Evolutionary conservation across 2,113 vertebrate species (phyloP).

Genomic region (Girardinichthys multiradiatus): DNA sequence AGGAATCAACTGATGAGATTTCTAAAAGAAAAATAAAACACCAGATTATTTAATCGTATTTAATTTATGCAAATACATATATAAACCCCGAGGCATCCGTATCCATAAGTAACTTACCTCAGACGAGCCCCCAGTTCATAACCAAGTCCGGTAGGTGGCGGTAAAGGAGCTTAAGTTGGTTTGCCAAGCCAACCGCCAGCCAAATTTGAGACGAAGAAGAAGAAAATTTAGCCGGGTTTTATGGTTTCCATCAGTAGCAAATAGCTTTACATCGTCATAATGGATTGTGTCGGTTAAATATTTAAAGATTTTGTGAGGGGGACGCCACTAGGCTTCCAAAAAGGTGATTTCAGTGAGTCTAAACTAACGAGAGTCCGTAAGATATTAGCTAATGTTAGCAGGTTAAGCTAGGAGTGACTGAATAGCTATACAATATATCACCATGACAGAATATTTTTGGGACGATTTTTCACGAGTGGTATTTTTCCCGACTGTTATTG

Average conservation of each 20-base stretch:
- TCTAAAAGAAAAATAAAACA: too few relatives aligned
- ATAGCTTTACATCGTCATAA: background rate
- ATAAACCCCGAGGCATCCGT: too few relatives aligned
- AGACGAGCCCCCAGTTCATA: too few relatives aligned
- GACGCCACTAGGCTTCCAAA: background rate
- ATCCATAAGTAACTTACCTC: too few relatives aligned
- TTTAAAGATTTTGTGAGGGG: background rate
- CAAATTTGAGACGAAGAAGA: slow-evolving; percentile 42
- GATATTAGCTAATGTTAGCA: slow-evolving; percentile 7
- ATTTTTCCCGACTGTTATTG: background rate
- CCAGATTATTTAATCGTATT: too few relatives aligned
- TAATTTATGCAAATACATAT: too few relatives aligned
- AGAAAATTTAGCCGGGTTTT: background rate
- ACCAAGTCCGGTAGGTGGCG: background rate
- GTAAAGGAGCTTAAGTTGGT: background rate
- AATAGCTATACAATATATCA: background rate
- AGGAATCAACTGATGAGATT: too few relatives aligned
- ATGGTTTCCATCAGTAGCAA: background rate
- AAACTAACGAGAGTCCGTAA: background rate
- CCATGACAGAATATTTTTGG: background rate
- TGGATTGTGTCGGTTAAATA: slow-evolving; percentile 15
- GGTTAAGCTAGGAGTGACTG: background rate
- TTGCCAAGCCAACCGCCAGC: too few relatives aligned
- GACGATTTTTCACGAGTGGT: background rate
- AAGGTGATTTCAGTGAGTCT: slow-evolving; percentile 15